Base-by-base conservation (phyloP, 2,888 invertebrate species). In the Xylota segnis region DNA sequence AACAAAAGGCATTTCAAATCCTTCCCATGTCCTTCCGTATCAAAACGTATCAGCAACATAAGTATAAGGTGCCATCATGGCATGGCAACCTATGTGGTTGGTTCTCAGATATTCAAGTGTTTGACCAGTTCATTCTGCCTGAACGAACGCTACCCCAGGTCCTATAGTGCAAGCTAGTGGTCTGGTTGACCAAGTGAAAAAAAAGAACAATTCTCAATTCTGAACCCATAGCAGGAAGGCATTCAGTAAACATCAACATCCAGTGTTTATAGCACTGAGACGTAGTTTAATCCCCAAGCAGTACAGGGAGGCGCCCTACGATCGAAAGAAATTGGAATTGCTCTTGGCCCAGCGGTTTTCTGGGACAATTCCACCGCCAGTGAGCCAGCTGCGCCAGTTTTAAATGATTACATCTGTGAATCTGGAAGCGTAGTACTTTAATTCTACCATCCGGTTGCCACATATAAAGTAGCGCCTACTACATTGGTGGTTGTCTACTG, bases 371-470 rank as follows among this genome's bases (percentile, higher is more conserved):
- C 65, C 50, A 9, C 14, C 54, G 12, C 37, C 54, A 63, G 56
- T 47, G 43, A n/a, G n/a, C 34, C 79, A 78, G 54, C 54, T 78
- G 77, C 63, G 47, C 43, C 72, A 59, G 65, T 79, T 72, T 65
- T 79, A 79, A 72, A 79, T 79, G 65, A 65, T 72, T 79, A 66
- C 58, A 72, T 78, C 77, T 70, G 70, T 40, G 79, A 79, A 72
- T 40, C 72, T 79, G 58, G 32, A 40, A 63, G 56, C 63, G 34
- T 47, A 16, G 23, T 40, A 18, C 37, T 68, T 68, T 45, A 18
- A 7, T 56, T 29, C 54, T 32, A 12, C 45, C 47, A 37, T 47
- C 23, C 40, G 43, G n/a, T 29, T 58, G 58, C 61, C 32, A 34
- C 47, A 45, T 37, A 75, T 63, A 76, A 68, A 76, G 50, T 68